Evolutionary conservation across 2,113 vertebrate genomes (phyloP).

Genomic region (Aleadryas rufinucha): DNA sequence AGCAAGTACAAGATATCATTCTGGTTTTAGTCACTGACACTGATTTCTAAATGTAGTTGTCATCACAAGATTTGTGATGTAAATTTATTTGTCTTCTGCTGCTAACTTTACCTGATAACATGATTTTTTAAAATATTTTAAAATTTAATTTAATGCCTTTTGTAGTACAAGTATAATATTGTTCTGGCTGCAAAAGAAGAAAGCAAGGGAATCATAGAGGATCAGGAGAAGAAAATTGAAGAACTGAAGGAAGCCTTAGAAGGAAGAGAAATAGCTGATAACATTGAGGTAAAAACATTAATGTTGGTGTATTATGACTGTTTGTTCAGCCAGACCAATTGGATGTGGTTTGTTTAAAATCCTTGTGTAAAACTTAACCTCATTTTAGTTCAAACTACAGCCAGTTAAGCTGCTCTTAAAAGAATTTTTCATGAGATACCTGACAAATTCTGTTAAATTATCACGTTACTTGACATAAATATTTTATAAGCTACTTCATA

Average conservation of each 20-base stretch:
- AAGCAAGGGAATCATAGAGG: constrained; percentile 64
- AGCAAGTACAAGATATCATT: not conserved
- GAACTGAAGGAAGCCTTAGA: constrained; percentile 80
- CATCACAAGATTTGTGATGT: not conserved
- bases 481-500: constrained; percentile 34
- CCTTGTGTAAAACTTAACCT: not conserved
- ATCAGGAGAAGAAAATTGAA: constrained; percentile 77
- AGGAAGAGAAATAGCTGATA: constrained; percentile 78
- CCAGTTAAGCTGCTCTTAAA: not conserved
- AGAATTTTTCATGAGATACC: constrained; percentile 2
- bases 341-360: not conserved
- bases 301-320: not conserved
- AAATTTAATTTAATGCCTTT: constrained; percentile 1
- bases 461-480: not conserved
- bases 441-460: constrained; percentile 28
- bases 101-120: not conserved
- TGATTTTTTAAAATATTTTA: not conserved
- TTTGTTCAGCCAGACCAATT: not conserved
- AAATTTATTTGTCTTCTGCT: not conserved
- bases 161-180: constrained; percentile 79
- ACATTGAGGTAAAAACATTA: constrained; percentile 80
- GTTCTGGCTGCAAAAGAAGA: constrained; percentile 80
- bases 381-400: not conserved
- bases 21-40: not conserved
- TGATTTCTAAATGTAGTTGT: not conserved